These are phyloP conservation scores for Sebastes wilsoni DNA, from an alignment of 2,797 vertebrate species.

Conservation along the genomic window DNA sequence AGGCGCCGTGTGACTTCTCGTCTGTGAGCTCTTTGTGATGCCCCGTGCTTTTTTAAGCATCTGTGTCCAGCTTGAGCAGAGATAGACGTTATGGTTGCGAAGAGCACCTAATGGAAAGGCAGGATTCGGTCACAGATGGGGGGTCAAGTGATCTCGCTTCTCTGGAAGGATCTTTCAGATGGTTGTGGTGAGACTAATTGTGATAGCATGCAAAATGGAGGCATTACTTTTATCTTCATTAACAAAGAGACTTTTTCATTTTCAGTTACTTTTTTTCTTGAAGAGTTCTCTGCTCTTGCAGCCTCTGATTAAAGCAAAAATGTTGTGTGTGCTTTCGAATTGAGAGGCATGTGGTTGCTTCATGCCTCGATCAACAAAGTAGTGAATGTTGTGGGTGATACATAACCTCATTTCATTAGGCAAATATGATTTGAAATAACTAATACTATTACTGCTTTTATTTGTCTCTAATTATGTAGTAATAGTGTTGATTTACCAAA, in stretches of 20 bases:
- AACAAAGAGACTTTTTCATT: slow-evolving; percentile 82
- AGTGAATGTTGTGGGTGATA: slow-evolving; percentile 7
- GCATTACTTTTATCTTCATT: slow-evolving; percentile 81
- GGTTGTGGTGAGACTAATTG: slow-evolving; percentile 81
- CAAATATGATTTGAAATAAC: not conserved
- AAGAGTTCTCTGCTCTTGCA: slow-evolving; percentile 49
- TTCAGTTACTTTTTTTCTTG: slow-evolving; percentile 34
- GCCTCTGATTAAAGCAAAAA: slow-evolving; percentile 62
- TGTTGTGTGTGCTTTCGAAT: slow-evolving; percentile 54
- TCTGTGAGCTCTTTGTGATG: slow-evolving; percentile 74
- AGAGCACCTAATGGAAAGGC: slow-evolving; percentile 70
- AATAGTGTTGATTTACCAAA: not conserved
- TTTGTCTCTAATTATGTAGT: not conserved
- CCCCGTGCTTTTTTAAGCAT: slow-evolving; percentile 66
- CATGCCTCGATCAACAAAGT: slow-evolving; percentile 17
- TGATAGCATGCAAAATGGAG: slow-evolving; percentile 79
- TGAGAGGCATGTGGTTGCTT: slow-evolving; percentile 42
- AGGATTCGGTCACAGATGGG: slow-evolving; percentile 69
- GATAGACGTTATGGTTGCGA: slow-evolving; percentile 68
- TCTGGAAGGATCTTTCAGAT: slow-evolving; percentile 74
- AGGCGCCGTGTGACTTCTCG: slow-evolving; percentile 66
- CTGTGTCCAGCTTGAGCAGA: slow-evolving; percentile 64
- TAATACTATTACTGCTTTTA: not conserved
- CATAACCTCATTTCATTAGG: not conserved
- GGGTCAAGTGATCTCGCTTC: slow-evolving; percentile 80